Evolutionary conservation across 92 coral and sea anemone genomes (phyloP).

Genomic region (Zoanthus solanderi): DNA sequence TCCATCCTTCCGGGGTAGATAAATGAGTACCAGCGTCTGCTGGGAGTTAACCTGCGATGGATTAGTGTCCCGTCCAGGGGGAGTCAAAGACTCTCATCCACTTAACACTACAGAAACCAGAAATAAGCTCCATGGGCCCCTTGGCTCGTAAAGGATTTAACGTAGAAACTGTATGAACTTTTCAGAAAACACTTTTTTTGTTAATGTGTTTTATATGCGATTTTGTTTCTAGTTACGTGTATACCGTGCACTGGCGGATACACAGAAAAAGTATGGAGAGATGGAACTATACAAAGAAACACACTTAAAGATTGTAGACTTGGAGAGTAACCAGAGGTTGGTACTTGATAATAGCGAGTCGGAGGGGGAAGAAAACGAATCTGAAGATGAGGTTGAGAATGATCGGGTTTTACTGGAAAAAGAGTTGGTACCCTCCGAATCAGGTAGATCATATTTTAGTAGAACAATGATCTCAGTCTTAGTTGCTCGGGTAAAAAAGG

Average conservation of each 20-base stretch:
- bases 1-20: no score
- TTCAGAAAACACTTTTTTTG: no score
- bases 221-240: conserved; percentile 70
- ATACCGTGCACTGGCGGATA: conserved; percentile 64
- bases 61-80: no score
- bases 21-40: no score
- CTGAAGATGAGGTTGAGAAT: conserved; percentile 28
- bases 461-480: no score
- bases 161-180: no score
- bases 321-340: conserved; percentile 70
- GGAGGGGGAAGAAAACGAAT: conserved; percentile 47
- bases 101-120: no score
- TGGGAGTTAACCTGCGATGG: no score
- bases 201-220: background rate
- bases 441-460: conserved; percentile 59
- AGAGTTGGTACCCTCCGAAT: conserved; percentile 81
- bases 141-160: no score
- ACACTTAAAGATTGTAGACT: conserved; percentile 51
- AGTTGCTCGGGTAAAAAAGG: no score
- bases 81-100: no score
- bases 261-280: conserved; percentile 62
- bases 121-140: no score
- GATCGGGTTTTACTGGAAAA: conserved; percentile 75
- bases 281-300: conserved; percentile 56
- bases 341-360: conserved; percentile 63